phyloP scores from a whole-genome alignment of 2,113 vertebrate species.

The Pterocles gutturalis region DNA sequence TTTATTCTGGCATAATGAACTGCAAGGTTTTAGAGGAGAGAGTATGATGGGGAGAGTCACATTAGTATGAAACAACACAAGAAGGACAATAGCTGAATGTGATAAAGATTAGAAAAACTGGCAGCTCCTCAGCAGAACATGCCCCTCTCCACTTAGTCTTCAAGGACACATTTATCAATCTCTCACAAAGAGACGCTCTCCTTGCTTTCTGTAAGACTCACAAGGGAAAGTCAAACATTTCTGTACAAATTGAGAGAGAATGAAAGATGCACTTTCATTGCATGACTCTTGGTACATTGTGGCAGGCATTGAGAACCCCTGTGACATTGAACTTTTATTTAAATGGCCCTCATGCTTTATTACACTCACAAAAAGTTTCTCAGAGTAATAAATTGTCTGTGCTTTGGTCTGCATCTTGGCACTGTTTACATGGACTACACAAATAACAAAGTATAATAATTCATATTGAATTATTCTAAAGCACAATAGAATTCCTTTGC shows the following conservation, averaged over 20 bases:
- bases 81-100: background rate
- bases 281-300: background rate
- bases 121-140: background rate
- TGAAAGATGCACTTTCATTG: background rate
- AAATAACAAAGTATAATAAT: background rate
- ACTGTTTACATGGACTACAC: background rate
- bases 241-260: background rate
- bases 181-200: constrained; percentile 10
- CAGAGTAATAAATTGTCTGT: background rate
- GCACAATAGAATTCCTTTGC: background rate
- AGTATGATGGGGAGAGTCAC: background rate
- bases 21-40: background rate
- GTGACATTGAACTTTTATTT: background rate
- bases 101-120: background rate
- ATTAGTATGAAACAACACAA: background rate
- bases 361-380: background rate
- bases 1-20: background rate
- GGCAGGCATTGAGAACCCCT: too few relatives aligned
- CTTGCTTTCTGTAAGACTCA: background rate
- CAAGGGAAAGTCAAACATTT: background rate
- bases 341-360: background rate
- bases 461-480: background rate
- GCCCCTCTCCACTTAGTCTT: background rate
- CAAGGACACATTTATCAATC: constrained; percentile 40
- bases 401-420: background rate